Evolutionary conservation across 2,797 vertebrate genomes (phyloP).

Genomic region (Pogoniulus pusillus): DNA sequence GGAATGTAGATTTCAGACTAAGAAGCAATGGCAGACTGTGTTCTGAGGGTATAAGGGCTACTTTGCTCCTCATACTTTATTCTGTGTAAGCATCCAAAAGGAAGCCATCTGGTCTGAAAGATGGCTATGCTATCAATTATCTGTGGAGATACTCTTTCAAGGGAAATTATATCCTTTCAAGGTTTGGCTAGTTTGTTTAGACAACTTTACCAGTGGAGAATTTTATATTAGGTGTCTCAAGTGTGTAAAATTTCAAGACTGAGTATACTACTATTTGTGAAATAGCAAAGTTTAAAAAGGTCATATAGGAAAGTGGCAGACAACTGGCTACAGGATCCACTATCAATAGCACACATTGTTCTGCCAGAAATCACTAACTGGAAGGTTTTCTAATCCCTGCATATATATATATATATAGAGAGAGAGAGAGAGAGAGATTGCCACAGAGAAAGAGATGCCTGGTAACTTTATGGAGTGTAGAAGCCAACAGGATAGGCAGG

Average conservation of each 20-base stretch:
- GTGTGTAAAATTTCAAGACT: slow-evolving; percentile 16
- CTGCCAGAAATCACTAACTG: not conserved
- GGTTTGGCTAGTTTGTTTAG: slow-evolving; percentile 33
- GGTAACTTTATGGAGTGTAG: not conserved
- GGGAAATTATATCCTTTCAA: slow-evolving; percentile 39
- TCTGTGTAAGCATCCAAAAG: slow-evolving; percentile 10
- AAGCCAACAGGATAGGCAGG: not conserved
- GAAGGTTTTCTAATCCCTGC: not conserved
- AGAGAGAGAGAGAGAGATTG: not conserved
- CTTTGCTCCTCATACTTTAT: slow-evolving; percentile 37
- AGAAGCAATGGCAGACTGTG: slow-evolving; percentile 12
- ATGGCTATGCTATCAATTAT: slow-evolving; percentile 57
- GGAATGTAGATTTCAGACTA: slow-evolving; percentile 20
- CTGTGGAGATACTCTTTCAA: slow-evolving; percentile 40
- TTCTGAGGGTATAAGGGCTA: slow-evolving; percentile 35
- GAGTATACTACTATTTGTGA: slow-evolving; percentile 30
- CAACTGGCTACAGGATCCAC: not conserved
- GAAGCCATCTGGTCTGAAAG: slow-evolving; percentile 55
- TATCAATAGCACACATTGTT: slow-evolving; percentile 5
- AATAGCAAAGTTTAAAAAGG: not conserved
- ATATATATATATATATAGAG: not conserved
- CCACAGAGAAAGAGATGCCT: not conserved
- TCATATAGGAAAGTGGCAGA: slow-evolving; percentile 8
- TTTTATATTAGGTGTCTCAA: slow-evolving; percentile 22
- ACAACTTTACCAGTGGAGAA: slow-evolving; percentile 1